Evolutionary conservation across 2,113 vertebrate species (phyloP).

Genomic region (Apus apus): DNA sequence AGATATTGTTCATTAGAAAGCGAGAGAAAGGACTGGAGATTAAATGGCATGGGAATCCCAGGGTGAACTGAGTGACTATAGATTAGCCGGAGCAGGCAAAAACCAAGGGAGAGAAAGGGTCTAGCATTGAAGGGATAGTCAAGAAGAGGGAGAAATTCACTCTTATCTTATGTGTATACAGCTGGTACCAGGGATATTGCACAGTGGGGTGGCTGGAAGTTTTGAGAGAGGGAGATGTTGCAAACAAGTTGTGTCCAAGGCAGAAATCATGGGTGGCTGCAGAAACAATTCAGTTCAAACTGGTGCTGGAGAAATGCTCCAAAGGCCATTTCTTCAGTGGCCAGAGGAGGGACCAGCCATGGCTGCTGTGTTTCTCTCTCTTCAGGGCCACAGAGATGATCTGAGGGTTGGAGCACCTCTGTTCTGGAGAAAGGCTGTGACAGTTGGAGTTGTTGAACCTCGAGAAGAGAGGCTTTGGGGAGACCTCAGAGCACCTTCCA

Average conservation of each 20-base stretch:
- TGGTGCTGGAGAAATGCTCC: not conserved
- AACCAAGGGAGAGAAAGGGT: not conserved
- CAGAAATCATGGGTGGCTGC: not conserved
- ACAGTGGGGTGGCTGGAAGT: accelerated
- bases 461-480: no score
- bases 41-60: accelerated
- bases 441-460: no score
- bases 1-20: not conserved
- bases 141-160: not conserved
- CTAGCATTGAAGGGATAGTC: not conserved
- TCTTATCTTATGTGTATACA: accelerated
- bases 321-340: no score
- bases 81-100: not conserved
- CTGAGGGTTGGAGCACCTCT: no score
- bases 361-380: not conserved
- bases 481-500: no score
- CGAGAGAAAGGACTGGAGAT: not conserved
- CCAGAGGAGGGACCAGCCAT: accelerated
- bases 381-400: no score
- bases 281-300: not conserved
- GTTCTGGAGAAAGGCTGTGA: no score
- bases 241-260: not conserved
- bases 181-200: no score
- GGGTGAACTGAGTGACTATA: not conserved
- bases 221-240: not conserved